Evolutionary conservation across 2,888 invertebrate species (phyloP).

Genomic region (Nezara viridula): DNA sequence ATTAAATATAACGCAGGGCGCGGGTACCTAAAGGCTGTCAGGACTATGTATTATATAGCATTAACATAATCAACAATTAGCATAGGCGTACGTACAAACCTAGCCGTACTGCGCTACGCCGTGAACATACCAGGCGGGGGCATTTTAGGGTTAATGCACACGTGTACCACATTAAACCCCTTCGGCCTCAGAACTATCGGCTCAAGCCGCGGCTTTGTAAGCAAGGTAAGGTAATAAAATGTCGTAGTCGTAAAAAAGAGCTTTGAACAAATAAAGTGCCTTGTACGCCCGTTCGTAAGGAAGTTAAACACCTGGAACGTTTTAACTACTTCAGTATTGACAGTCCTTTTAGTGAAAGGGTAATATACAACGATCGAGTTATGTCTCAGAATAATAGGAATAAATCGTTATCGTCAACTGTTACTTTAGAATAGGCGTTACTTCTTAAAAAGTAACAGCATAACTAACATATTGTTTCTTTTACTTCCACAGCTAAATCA

Average conservation of each 20-base stretch:
- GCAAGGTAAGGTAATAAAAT: conserved; percentile 14
- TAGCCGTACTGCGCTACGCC: neutral
- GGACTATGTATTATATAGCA: neutral
- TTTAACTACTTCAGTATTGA: neutral
- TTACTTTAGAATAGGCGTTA: no score
- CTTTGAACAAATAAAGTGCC: conserved; percentile 2
- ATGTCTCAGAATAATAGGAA: neutral
- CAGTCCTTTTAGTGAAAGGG: neutral
- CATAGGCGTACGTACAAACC: neutral
- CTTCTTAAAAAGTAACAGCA: no score
- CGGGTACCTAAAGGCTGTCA: no score
- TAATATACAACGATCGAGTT: neutral
- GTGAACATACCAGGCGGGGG: neutral
- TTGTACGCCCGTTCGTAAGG: neutral
- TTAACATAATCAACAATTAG: neutral
- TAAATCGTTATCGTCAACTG: neutral
- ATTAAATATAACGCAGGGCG: neutral
- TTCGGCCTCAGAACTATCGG: neutral
- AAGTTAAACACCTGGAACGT: neutral
- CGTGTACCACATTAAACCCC: neutral
- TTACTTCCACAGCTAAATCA: no score
- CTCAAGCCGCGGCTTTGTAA: neutral
- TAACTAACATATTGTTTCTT: no score
- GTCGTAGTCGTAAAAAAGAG: neutral
- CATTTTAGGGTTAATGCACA: neutral